Percentiles rank a stretch among this genome's conserved stretches.
These are phyloP conservation scores for Botia kubotai DNA, from an alignment of 2,797 vertebrate species.

Conservation along the genomic window DNA sequence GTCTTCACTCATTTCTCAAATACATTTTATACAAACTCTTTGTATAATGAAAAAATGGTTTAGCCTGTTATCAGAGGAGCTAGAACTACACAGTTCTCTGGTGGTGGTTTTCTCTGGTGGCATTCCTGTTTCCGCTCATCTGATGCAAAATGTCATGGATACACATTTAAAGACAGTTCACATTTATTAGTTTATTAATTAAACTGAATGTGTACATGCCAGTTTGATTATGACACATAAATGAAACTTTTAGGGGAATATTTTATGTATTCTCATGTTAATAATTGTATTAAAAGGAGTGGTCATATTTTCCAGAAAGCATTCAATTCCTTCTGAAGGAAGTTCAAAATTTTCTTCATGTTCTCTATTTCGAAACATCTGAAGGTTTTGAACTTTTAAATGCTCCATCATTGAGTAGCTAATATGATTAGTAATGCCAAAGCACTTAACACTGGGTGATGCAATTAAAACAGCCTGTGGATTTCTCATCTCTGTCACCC, in stretches of 20 bases:
- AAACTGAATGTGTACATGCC: no score
- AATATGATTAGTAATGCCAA: slow-evolving; percentile 54
- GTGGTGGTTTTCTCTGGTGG: no score
- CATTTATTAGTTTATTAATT: no score
- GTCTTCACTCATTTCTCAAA: neutral
- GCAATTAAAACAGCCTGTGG: slow-evolving; percentile 52
- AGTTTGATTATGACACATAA: neutral
- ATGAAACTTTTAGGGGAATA: neutral
- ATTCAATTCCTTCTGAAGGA: neutral
- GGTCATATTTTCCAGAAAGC: neutral
- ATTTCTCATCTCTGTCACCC: slow-evolving; percentile 46
- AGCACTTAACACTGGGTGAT: slow-evolving; percentile 52
- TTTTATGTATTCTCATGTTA: neutral
- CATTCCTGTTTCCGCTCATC: no score
- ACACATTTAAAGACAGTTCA: neutral
- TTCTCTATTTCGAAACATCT: slow-evolving; percentile 28
- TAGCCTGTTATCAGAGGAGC: neutral
- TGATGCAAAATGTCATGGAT: neutral
- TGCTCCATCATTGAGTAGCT: slow-evolving; percentile 1
- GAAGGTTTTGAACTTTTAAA: slow-evolving; percentile 24
- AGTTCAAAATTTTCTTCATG: neutral
- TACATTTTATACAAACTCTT: neutral
- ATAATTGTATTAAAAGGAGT: neutral
- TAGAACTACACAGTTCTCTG: neutral
- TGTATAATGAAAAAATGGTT: neutral